These are phyloP conservation scores for Pterocles orientalis DNA, from an alignment of 2,113 vertebrate species.

Conservation along the genomic window DNA sequence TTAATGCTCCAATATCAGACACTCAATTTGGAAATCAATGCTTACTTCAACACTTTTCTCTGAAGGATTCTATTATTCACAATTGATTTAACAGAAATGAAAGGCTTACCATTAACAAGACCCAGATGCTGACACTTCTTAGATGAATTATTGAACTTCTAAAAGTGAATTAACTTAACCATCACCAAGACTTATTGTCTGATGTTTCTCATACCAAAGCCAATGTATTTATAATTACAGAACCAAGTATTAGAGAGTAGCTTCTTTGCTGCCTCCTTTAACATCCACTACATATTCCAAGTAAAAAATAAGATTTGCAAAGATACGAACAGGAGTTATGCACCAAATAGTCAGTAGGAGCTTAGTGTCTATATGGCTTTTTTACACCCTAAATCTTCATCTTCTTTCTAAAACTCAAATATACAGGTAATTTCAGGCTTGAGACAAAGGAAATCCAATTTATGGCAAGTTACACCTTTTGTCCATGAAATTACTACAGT, in stretches of 20 bases:
- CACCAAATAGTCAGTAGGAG: not conserved
- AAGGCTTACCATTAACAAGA: conserved; percentile 82
- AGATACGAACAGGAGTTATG: not conserved
- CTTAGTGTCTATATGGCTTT: not conserved
- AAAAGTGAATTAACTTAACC: conserved; percentile 83
- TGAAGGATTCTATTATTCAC: conserved; percentile 83
- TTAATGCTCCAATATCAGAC: conserved; percentile 80
- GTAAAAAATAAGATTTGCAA: conserved; percentile 25
- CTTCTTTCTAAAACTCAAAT: not conserved
- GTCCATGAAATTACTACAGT: not conserved
- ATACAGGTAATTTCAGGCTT: not conserved
- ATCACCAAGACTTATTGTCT: conserved; percentile 77
- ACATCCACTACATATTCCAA: not conserved
- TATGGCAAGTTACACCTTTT: not conserved
- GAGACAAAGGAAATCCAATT: conserved; percentile 7
- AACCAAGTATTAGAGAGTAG: conserved; percentile 53
- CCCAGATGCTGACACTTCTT: conserved; percentile 78
- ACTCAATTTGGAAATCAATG: conserved; percentile 85
- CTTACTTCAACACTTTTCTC: conserved; percentile 83
- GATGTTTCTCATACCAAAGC: conserved; percentile 65
- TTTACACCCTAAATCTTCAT: not conserved
- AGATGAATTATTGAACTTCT: conserved; percentile 85
- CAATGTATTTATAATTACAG: conserved; percentile 74
- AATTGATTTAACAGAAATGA: conserved; percentile 86
- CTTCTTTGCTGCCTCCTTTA: not conserved